Evolutionary conservation across 2,797 vertebrate species (phyloP), one percentile per base, ranked within the genome.

Genomic region (Cirrhinus molitorella): DNA sequence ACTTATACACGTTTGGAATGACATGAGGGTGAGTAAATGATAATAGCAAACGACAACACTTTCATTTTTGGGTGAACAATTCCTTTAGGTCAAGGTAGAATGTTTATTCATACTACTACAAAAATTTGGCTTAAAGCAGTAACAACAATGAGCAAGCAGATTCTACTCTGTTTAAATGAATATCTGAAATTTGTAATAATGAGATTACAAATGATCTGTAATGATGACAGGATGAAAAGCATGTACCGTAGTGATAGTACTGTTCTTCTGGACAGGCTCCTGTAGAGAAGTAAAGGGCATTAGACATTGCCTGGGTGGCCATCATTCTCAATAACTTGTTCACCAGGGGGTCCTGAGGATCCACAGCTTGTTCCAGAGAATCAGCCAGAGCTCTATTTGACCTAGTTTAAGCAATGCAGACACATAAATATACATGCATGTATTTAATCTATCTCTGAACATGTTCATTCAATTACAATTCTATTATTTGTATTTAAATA

Each of bases 241-340:
- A 34, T 40, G n/a, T 93, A 98, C 98, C 98, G 0, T 99, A 99
- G 75, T 99, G 98, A 85, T 96, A 96, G 88, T 94, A 97, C 57
- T 96, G 94, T 21, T 97, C 96, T 70, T 95, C 91, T 0, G 96
- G 55, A 79, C 92, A 94, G 0, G 96, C 92, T 0, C 97, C 98
- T 0, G 96, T 98, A 0, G 96, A 99, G 94, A 98, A 98, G 92
- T 99, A 99, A 23, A 96, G 59, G 0, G 98, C 98, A 0, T 98
- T 98, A 0, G 97, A 96, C 98, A 99, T 99, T 14, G 98, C 97
- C 0, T 96, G 95, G 0, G 97, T 98, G 79, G 98, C 98, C 98
- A 99, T 98, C 37, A 96, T 93, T 49, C 97, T 94, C 83, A 99
- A 89, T 82, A 99, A 65, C 83, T 92, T 88, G 88, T 99, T 99